Evolutionary conservation across 2,113 vertebrate species (phyloP).

Genomic region (Origma solitaria): DNA sequence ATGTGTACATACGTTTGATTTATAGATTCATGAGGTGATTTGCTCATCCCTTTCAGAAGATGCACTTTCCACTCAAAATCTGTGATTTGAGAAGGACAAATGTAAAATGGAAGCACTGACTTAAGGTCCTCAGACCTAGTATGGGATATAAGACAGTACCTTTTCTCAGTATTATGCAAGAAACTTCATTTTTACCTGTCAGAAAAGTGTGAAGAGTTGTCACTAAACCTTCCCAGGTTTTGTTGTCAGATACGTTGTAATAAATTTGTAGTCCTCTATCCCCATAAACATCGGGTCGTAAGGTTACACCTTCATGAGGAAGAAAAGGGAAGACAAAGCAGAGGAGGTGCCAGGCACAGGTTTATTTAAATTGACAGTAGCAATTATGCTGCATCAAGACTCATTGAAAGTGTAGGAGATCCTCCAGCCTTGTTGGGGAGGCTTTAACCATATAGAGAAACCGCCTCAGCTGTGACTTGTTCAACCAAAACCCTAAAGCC

Average conservation of each 20-base stretch:
- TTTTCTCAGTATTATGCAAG: not conserved
- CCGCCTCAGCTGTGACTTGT: not conserved
- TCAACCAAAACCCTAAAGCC: not conserved
- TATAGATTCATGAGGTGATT: not conserved
- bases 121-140: not conserved
- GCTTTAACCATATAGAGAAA: not conserved
- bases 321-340: not conserved
- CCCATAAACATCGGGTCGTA: conserved; percentile 79
- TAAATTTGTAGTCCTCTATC: conserved; percentile 75
- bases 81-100: not conserved
- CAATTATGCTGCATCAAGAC: not conserved
- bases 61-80: not conserved
- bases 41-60: not conserved
- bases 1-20: not conserved
- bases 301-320: conserved; percentile 74
- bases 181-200: conserved; percentile 64
- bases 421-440: not conserved
- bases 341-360: not conserved
- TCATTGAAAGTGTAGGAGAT: not conserved
- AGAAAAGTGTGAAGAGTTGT: conserved; percentile 74
- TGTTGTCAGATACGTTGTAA: conserved; percentile 78
- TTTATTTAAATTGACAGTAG: not conserved
- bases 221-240: conserved; percentile 73
- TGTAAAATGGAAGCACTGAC: not conserved
- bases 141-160: accelerated